Conservation (phyloP, 2,888 invertebrate species). For the Meteorus cinctellus region DNA sequence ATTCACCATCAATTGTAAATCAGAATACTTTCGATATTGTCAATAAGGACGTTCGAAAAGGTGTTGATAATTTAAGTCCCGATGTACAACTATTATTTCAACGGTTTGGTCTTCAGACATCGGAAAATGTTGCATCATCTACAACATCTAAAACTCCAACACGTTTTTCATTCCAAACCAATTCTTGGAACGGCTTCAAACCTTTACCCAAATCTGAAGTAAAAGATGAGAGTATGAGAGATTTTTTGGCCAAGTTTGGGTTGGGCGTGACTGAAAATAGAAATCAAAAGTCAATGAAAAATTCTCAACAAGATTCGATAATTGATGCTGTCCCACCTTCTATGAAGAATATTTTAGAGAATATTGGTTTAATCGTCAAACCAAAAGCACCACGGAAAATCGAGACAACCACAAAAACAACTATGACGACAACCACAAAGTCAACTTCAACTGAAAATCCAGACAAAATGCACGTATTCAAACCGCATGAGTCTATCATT, state of each 20-base stretch:
- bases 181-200: slow-evolving; percentile 72
- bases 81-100: slow-evolving; percentile 68
- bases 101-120: slow-evolving; percentile 65
- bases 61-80: slow-evolving; percentile 66
- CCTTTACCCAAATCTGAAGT: slow-evolving; percentile 70
- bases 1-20: slow-evolving; percentile 51
- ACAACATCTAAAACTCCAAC: slow-evolving; percentile 54
- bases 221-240: slow-evolving; percentile 70
- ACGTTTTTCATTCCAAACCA: slow-evolving; percentile 48
- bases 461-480: slow-evolving; percentile 68
- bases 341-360: slow-evolving; percentile 71
- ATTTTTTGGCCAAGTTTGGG: slow-evolving; percentile 73
- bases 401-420: background rate
- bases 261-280: slow-evolving; percentile 63
- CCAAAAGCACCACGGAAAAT: slow-evolving; percentile 25
- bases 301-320: slow-evolving; percentile 52
- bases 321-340: slow-evolving; percentile 66
- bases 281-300: slow-evolving; percentile 61
- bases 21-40: slow-evolving; percentile 62
- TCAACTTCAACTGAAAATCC: slow-evolving; percentile 27
- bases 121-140: slow-evolving; percentile 41
- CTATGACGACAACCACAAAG: background rate
- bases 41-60: slow-evolving; percentile 58
- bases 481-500: slow-evolving; percentile 64
- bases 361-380: slow-evolving; percentile 68